A percentile compares a stretch with the other conserved stretches of the same genome.
These are phyloP conservation scores for Camponotus fellah DNA, from an alignment of 2,888 invertebrate genomes.

Conservation along the genomic window DNA sequence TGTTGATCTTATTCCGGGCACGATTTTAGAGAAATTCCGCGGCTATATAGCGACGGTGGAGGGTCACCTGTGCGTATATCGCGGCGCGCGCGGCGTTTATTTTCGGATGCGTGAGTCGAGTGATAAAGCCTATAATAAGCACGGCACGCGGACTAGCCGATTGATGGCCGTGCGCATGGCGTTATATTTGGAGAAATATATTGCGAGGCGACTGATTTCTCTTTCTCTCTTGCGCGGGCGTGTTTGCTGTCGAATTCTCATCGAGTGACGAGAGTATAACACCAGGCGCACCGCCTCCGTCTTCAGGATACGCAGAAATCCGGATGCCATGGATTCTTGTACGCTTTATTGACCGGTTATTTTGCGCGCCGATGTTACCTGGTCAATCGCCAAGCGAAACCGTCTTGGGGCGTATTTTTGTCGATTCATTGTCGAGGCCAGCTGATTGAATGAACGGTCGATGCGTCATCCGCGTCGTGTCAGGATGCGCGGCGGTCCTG, in stretches of 20 bases:
- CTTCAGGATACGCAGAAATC: slow-evolving; percentile 47
- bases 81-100: slow-evolving; percentile 49
- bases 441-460: slow-evolving; percentile 47
- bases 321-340: slow-evolving; percentile 63
- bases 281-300: slow-evolving; percentile 18
- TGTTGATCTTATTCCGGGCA: slow-evolving; percentile 29
- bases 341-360: slow-evolving; percentile 64
- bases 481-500: not conserved
- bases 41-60: slow-evolving; percentile 1
- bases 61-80: slow-evolving; percentile 44
- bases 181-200: slow-evolving; percentile 55
- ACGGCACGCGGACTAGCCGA: slow-evolving; percentile 46
- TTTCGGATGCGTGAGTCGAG: slow-evolving; percentile 41
- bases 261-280: slow-evolving; percentile 36
- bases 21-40: slow-evolving; percentile 34
- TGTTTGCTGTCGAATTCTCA: slow-evolving; percentile 46
- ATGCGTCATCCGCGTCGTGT: slow-evolving; percentile 18
- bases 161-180: slow-evolving; percentile 43
- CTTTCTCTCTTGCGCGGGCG: not conserved
- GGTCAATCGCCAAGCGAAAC: slow-evolving; percentile 52
- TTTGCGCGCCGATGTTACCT: slow-evolving; percentile 60
- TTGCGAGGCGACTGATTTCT: not conserved
- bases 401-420: not conserved
- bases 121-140: slow-evolving; percentile 66
- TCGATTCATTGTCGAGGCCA: slow-evolving; percentile 42